Conservation (phyloP, 2,113 vertebrate species). For the Alaudala cheleensis region DNA sequence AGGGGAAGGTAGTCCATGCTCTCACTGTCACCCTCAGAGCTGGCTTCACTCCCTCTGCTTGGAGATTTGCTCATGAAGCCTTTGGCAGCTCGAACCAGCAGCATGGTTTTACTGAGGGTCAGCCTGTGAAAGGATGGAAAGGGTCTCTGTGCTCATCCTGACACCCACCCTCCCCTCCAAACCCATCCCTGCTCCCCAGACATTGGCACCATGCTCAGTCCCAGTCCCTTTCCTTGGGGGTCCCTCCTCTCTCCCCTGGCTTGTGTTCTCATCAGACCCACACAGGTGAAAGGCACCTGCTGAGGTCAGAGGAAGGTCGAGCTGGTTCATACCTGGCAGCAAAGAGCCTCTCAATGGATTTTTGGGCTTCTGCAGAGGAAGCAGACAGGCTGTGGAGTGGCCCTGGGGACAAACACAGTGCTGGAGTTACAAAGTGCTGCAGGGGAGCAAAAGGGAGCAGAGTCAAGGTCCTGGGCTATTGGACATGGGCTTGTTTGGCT, state of each 20-base stretch:
- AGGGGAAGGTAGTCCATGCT: constrained; percentile 89
- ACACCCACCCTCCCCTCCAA: neutral
- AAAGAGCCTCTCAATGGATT: constrained; percentile 85
- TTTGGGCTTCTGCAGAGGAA: constrained; percentile 82
- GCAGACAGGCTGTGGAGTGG: constrained; percentile 77
- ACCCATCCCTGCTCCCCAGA: neutral
- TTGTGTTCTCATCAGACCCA: neutral
- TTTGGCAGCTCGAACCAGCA: constrained; percentile 85
- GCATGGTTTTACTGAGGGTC: constrained; percentile 83
- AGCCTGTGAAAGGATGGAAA: constrained; percentile 70
- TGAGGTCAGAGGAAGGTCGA: neutral
- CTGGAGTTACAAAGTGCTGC: neutral
- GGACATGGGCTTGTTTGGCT: neutral
- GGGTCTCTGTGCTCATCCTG: neutral
- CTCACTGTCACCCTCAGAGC: constrained; percentile 77
- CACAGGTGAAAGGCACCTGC: rapidly evolving
- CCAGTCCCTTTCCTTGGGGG: neutral
- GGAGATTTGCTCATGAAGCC: constrained; percentile 88
- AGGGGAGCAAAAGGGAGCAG: neutral
- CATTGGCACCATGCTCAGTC: rapidly evolving
- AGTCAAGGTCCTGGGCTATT: rapidly evolving
- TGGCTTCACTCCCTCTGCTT: constrained; percentile 61
- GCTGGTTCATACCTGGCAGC: constrained; percentile 79
- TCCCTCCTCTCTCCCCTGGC: neutral
- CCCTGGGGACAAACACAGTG: constrained; percentile 69